Evolutionary conservation across 2,797 vertebrate genomes (phyloP).

Genomic region (Oreortyx pictus): DNA sequence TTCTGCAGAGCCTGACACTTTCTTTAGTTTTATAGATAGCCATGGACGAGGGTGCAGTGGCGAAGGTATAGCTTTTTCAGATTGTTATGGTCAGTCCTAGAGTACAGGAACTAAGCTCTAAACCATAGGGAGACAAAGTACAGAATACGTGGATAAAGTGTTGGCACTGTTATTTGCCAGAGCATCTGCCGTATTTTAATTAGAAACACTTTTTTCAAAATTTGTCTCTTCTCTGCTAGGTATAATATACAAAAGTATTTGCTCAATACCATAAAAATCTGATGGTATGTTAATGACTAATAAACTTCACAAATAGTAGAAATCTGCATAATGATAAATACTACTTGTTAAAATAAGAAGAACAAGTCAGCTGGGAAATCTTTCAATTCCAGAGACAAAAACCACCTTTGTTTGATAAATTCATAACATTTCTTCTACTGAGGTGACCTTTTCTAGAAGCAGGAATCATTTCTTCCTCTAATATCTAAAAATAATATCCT

Average conservation of each 20-base stretch:
- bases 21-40: not conserved
- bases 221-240: not conserved
- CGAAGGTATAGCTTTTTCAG: not conserved
- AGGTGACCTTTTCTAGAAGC: not conserved
- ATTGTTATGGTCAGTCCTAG: not conserved
- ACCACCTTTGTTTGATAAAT: not conserved
- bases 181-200: not conserved
- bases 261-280: not conserved
- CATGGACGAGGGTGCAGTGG: not conserved
- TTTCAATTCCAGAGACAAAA: not conserved
- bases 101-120: not conserved
- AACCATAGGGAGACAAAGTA: not conserved
- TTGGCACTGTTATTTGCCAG: not conserved
- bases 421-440: not conserved
- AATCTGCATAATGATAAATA: conserved; percentile 9
- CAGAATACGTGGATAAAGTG: not conserved
- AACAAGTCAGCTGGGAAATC: not conserved
- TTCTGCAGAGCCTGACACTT: not conserved
- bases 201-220: not conserved
- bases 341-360: not conserved
- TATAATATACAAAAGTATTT: not conserved
- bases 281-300: conserved; percentile 12
- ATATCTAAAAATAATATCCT: not conserved
- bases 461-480: not conserved
- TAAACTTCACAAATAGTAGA: not conserved